These are phyloP conservation scores for Stomatorhinus walkeri DNA, from an alignment of 2,797 vertebrate species.

Conservation along the genomic window DNA sequence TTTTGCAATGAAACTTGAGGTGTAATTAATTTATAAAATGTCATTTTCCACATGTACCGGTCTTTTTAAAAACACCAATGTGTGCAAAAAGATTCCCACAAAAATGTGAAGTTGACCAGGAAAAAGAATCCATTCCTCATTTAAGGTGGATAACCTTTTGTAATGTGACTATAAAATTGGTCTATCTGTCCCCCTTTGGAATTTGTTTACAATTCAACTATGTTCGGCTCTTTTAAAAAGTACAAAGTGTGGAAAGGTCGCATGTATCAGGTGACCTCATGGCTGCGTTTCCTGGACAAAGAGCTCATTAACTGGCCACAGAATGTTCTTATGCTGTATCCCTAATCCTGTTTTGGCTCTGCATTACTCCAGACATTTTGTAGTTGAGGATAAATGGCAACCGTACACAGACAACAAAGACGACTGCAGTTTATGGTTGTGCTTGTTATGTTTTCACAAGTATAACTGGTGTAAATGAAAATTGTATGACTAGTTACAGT, in stretches of 20 bases:
- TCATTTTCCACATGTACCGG: neutral
- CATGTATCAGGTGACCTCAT: constrained; percentile 7
- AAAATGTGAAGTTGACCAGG: neutral
- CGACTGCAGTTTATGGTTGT: neutral
- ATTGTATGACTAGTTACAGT: neutral
- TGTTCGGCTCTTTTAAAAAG: neutral
- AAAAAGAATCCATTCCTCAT: neutral
- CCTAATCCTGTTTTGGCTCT: neutral
- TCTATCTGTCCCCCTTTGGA: neutral
- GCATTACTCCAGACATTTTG: constrained; percentile 8
- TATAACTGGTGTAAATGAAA: neutral
- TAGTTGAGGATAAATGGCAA: neutral
- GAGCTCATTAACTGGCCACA: constrained; percentile 5
- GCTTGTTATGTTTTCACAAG: neutral
- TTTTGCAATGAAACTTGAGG: neutral
- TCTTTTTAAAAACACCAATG: neutral
- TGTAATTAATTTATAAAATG: neutral
- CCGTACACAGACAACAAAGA: neutral
- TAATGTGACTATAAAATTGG: neutral
- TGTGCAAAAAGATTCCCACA: neutral
- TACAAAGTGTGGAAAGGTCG: constrained; percentile 1
- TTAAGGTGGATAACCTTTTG: neutral
- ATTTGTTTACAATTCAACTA: constrained; percentile 1
- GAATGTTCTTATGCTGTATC: neutral
- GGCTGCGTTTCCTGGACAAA: neutral